Conservation (phyloP, 1,140 invertebrate genomes). For the Cepaea nemoralis region DNA sequence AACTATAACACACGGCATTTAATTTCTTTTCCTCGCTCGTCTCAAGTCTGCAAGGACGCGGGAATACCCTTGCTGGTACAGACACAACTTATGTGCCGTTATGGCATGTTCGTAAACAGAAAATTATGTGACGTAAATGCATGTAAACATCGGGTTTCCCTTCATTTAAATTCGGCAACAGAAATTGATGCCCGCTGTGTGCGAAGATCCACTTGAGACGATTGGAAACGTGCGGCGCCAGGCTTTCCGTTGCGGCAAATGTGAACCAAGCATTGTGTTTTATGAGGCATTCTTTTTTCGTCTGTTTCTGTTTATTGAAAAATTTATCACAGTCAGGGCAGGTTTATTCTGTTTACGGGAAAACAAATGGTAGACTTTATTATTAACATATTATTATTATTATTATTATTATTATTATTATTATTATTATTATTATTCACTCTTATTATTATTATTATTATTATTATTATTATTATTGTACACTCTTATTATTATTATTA, state of each 20-base stretch:
- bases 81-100: too few relatives aligned
- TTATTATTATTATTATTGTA: slow-evolving; percentile 14
- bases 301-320: not conserved
- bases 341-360: not conserved
- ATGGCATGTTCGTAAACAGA: not conserved
- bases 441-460: slow-evolving; percentile 22
- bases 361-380: too few relatives aligned
- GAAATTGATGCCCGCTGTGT: not conserved
- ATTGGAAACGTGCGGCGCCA: not conserved
- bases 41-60: too few relatives aligned
- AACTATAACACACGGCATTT: too few relatives aligned
- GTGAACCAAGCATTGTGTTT: not conserved
- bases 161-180: not conserved
- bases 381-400: not conserved
- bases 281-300: not conserved
- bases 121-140: not conserved
- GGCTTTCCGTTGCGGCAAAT: not conserved
- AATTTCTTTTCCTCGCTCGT: too few relatives aligned
- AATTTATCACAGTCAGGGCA: not conserved
- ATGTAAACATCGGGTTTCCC: not conserved
- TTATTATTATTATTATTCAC: slow-evolving; percentile 24
- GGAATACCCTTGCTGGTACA: too few relatives aligned
- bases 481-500: too few relatives aligned
- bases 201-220: not conserved
- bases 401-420: not conserved